Evolutionary conservation across 2,113 vertebrate genomes (phyloP), one percentile per base, ranked within the genome.

Genomic region (Thalassoma bifasciatum): DNA sequence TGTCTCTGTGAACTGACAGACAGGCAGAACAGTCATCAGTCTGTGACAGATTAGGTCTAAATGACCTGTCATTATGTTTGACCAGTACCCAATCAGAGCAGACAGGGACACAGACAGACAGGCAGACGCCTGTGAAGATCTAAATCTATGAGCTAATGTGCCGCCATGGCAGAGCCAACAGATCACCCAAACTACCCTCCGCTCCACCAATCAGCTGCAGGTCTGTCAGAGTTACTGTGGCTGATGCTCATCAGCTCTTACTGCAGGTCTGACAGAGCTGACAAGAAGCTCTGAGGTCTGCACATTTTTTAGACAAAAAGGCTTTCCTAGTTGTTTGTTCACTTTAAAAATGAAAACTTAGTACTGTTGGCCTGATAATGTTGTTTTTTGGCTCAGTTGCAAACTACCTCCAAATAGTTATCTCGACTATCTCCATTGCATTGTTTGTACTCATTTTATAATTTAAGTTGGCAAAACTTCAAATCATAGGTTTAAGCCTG

Each of bases 1-100:
- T 60, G 16, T 47, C 50, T 91, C 83, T 2, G 84, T 93, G 92
- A 95, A 94, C 92, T 88, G 89, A 93, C 89, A 94, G 93, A 94
- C 91, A 94, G 94, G 91, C 87, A 95, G 90, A 94, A 86, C 93
- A 93, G 93, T 93, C 91, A 92, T 84, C 92, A 86, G 86, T 82
- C 86, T 80, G 86, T 83, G 83, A 91, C 90, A 94, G 93, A 95
- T 94, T 90, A 93, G 89, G 78, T 88, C 81, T 94, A 93, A 95
- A 93, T 95, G 93, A 92, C 86, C 76, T 88, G 91, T 94, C 87
- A 92, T 94, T 86, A 93, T 74, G 80, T 89, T 82, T 85, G 84
- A 88, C 58, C 84, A 84, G 82, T 83, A 80, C 81, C 90, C 91
- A 82, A 88, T 56, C 59, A 68, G 49, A 76, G 17, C 40, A 66